Base-by-base conservation (phyloP, 2,113 vertebrate genomes). In the Eretmochelys imbricata region DNA sequence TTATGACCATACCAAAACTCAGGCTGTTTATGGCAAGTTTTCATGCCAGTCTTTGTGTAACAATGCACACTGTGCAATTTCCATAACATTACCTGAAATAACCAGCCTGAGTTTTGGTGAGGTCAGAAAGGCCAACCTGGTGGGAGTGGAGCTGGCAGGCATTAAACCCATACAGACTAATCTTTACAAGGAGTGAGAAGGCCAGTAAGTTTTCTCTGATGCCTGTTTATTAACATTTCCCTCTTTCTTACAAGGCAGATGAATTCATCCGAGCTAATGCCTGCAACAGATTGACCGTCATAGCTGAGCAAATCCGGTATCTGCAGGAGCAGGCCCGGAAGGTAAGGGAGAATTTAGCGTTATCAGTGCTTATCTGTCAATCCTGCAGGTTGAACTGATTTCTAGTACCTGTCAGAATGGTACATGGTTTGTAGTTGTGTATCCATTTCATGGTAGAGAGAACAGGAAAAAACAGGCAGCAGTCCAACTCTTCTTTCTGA, bases 301-400 rank as follows among this genome's bases (percentile, higher is more conserved):
- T 99, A 1, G 99, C 99, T 0, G 99, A 99, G 83, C 99, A 99
- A 98, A 99, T 99, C 96, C 98, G 98, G 24, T 97, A 98, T 94
- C 95, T 99, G 84, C 99, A 99, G 96, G 99, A 99, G 80, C 99
- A 99, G 97, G 99, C 99, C 0, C 98, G 98, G 84, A 99, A 99
- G 99, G 99, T 99, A 95, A 97, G 96, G 51, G 10, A 1, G 8
- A 5, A 1, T 12, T 54, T 0, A 1, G 29, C 35, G 82, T 80
- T 13, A n/a, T 72, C 35, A 72, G 17, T 72, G 65, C n/a, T 72
- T 72, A 72, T 69, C 65, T 38, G n/a, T 72, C 65, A 72, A 6
- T 8, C 19, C 65, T 53, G 38, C 55, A 51, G 55, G n/a, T 54
- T 82, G 31, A 80, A 49, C 19, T 85, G 82, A 31, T 54, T 76